Evolutionary conservation across 1,140 invertebrate species (phyloP).

Genomic region (Proales similis): DNA sequence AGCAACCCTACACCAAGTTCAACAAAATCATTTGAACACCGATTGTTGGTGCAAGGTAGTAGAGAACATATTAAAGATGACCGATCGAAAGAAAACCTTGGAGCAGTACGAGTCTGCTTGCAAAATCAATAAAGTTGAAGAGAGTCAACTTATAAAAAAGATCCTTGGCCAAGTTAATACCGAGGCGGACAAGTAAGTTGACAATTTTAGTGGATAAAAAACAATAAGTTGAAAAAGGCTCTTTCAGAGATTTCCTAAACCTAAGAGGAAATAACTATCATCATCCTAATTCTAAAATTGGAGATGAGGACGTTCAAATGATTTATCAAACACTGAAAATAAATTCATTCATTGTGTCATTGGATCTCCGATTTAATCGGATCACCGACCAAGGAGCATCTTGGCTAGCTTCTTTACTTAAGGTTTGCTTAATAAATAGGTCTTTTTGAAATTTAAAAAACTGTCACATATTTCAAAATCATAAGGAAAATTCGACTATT

Average conservation of each 20-base stretch:
- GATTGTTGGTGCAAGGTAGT: not conserved
- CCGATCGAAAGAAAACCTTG: constrained; percentile 15
- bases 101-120: constrained; percentile 26
- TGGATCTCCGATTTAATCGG: constrained; percentile 50
- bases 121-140: constrained; percentile 34
- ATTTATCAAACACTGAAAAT: constrained; percentile 45
- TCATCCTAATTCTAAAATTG: constrained; percentile 42
- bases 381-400: constrained; percentile 49
- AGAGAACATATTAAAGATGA: too few species aligned
- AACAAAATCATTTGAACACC: not conserved
- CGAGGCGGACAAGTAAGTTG: not conserved
- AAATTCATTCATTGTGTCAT: constrained; percentile 44
- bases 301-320: constrained; percentile 44
- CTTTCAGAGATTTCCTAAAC: constrained; percentile 41
- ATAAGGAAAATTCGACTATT: constrained; percentile 9
- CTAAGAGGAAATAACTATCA: constrained; percentile 51
- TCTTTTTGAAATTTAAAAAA: constrained; percentile 22
- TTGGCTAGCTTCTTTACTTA: constrained; percentile 44
- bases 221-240: not conserved
- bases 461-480: not conserved
- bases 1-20: too few species aligned
- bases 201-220: not conserved
- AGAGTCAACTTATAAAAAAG: constrained; percentile 7
- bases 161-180: constrained; percentile 7
- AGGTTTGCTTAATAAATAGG: constrained; percentile 40